Conservation (phyloP, 2,888 invertebrate genomes). For the Eristalis tenax region DNA sequence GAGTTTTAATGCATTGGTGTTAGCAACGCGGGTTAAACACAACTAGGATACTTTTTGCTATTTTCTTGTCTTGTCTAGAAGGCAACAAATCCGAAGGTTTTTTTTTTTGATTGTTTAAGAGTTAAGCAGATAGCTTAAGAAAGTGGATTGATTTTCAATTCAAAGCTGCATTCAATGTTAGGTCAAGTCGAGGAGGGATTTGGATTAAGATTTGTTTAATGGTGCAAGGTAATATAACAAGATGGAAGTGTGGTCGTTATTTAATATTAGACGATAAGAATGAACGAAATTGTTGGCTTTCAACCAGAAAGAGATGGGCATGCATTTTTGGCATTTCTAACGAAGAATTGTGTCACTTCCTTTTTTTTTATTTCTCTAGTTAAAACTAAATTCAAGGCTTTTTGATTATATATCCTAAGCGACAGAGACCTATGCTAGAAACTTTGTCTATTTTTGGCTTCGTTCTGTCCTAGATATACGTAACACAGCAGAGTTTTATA, state of each 20-base stretch:
- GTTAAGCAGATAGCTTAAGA: neutral
- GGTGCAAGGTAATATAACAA: neutral
- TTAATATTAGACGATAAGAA: too few relatives aligned
- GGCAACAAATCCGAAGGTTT: conserved; percentile 1
- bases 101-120: neutral
- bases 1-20: conserved; percentile 23
- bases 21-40: conserved; percentile 39
- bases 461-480: too few relatives aligned
- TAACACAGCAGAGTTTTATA: too few relatives aligned
- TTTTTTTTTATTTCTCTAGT: too few relatives aligned
- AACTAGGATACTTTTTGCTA: conserved; percentile 3
- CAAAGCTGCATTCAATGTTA: neutral
- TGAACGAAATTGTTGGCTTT: too few relatives aligned
- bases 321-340: too few relatives aligned
- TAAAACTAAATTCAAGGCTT: too few relatives aligned
- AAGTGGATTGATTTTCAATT: neutral
- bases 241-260: neutral
- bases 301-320: too few relatives aligned
- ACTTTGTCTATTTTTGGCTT: too few relatives aligned
- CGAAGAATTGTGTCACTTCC: too few relatives aligned
- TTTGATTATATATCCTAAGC: too few relatives aligned
- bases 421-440: too few relatives aligned
- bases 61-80: conserved; percentile 1
- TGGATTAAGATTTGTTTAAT: neutral
- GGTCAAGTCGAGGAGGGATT: neutral